phyloP scores from a whole-genome alignment of 2,113 vertebrate genomes.

The Naja naja region DNA sequence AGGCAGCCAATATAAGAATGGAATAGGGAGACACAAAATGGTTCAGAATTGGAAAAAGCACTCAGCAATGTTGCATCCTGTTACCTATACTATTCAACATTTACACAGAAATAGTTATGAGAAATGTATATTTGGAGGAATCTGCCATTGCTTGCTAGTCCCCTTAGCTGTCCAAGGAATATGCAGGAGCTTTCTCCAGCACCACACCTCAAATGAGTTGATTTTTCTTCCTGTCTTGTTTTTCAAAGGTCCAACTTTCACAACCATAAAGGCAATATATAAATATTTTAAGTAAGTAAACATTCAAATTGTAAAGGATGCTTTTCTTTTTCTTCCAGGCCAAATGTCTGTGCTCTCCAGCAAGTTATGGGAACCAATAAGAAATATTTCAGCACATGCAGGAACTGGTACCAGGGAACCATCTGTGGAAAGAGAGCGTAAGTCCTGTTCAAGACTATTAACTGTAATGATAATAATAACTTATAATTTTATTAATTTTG shows the following conservation, averaged over 20 bases:
- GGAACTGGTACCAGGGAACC: slow-evolving; percentile 91
- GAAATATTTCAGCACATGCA: slow-evolving; percentile 97
- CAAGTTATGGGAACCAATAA: slow-evolving; percentile 94
- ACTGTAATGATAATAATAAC: background rate
- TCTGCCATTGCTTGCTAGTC: background rate
- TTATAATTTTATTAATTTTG: background rate
- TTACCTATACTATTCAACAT: background rate
- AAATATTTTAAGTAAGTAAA: background rate
- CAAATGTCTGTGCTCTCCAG: slow-evolving; percentile 94
- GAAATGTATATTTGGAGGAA: background rate
- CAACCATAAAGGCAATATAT: background rate
- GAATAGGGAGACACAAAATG: background rate
- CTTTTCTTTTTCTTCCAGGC: slow-evolving; percentile 69
- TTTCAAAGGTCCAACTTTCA: background rate
- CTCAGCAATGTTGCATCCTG: background rate
- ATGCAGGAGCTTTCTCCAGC: background rate
- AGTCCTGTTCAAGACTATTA: slow-evolving; percentile 67
- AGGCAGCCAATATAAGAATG: background rate
- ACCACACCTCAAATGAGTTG: background rate
- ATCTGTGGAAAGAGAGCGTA: slow-evolving; percentile 98
- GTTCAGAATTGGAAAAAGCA: background rate
- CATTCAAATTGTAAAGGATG: background rate
- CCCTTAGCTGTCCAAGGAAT: background rate
- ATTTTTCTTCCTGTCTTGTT: background rate
- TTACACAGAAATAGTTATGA: background rate